phyloP scores from a whole-genome alignment of 1,140 invertebrate species.

The Pollicipes pollicipes region DNA sequence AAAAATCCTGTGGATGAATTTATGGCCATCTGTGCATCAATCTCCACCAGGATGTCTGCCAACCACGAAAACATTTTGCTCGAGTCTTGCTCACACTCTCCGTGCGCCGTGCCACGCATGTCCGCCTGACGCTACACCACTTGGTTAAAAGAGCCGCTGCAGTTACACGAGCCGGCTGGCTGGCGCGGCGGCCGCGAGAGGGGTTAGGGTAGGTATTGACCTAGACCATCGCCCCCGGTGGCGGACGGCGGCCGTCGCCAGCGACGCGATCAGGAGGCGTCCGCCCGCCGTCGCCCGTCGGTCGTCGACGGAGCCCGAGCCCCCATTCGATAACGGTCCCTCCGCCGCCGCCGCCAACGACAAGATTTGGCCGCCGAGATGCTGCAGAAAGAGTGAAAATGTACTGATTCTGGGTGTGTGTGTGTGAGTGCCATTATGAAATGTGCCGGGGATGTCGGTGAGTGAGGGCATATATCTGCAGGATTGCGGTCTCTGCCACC shows the following conservation, averaged over 20 bases:
- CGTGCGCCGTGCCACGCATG: no score
- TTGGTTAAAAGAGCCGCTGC: no score
- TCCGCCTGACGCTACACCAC: no score
- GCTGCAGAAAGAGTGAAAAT: background rate
- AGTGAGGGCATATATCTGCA: background rate
- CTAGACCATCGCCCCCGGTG: background rate
- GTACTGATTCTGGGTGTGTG: background rate
- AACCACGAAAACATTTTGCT: no score
- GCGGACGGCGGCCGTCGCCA: background rate
- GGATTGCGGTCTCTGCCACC: background rate
- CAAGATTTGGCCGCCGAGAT: background rate
- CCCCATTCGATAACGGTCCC: background rate
- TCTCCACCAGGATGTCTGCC: no score
- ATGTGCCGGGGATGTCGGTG: background rate
- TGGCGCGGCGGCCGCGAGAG: no score
- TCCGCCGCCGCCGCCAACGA: background rate
- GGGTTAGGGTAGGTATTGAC: slow-evolving; percentile 1
- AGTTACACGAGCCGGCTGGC: no score
- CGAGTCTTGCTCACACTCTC: no score
- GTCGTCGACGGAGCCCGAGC: background rate
- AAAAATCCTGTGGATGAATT: no score
- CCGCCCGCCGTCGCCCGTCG: background rate
- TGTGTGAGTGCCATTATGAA: background rate
- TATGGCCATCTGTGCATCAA: no score
- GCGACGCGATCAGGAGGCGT: background rate